A percentile compares a stretch with the other conserved stretches of the same genome.
Conservation (phyloP, 2,888 invertebrate species). For the Polymixis flavicincta region DNA sequence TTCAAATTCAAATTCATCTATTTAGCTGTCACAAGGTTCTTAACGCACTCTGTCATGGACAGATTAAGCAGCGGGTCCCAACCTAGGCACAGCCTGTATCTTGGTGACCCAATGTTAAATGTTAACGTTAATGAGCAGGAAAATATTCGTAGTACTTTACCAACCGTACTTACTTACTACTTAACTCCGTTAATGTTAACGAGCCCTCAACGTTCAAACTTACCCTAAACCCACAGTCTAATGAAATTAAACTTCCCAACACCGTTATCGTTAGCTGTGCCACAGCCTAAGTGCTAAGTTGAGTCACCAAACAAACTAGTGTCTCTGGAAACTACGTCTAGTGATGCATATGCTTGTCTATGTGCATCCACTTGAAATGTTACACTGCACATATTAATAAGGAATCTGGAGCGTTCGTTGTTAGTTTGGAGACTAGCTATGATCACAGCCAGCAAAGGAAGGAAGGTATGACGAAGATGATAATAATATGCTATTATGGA, state of each 20-base stretch:
- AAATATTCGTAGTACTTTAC: not conserved
- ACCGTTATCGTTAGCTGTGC: conserved; percentile 22
- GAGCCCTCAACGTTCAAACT: conserved; percentile 25
- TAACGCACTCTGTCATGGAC: too few species aligned
- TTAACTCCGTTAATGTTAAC: not conserved
- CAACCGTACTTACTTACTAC: conserved; percentile 3
- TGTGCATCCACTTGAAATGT: conserved; percentile 3
- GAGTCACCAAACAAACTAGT: conserved; percentile 33
- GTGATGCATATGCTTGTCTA: conserved; percentile 16
- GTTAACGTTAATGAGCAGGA: not conserved
- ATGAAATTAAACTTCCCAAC: conserved; percentile 49
- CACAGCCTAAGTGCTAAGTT: conserved; percentile 52
- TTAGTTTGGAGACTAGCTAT: not conserved
- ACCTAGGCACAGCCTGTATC: too few species aligned
- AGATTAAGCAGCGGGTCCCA: too few species aligned
- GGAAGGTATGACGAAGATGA: not conserved
- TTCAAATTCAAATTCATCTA: too few species aligned
- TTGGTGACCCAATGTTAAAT: not conserved
- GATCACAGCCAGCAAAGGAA: not conserved
- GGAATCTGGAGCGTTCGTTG: not conserved
- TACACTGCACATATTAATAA: conserved; percentile 3
- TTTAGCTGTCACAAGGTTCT: too few species aligned
- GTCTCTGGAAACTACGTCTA: conserved; percentile 8
- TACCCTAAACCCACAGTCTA: conserved; percentile 26
- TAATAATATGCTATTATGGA: not conserved